Conservation (phyloP, 2,888 invertebrate genomes). For the Norana najaformis region DNA sequence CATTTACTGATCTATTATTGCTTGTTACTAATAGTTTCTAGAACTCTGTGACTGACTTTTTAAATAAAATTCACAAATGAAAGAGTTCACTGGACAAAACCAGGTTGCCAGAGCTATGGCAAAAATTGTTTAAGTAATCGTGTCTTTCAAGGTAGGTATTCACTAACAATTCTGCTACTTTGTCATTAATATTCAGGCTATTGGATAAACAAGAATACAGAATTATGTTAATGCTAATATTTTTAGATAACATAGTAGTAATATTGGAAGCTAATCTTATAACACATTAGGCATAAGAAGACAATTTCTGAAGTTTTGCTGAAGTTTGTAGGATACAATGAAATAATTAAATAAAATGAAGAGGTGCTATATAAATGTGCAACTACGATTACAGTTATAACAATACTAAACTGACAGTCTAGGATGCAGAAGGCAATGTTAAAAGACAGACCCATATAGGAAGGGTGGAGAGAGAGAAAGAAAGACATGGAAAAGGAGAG, state of each 20-base stretch:
- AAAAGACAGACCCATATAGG: neutral
- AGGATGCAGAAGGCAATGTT: too few species aligned
- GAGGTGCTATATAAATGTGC: too few species aligned
- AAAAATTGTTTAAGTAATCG: neutral
- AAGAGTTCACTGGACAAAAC: neutral
- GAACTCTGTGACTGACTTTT: neutral
- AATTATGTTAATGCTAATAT: neutral
- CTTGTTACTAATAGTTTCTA: neutral
- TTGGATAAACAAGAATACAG: neutral
- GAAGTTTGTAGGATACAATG: too few species aligned
- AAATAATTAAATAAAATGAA: too few species aligned
- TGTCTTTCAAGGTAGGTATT: neutral
- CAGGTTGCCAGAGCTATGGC: neutral
- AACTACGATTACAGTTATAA: too few species aligned
- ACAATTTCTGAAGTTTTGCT: neutral
- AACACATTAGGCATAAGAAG: neutral
- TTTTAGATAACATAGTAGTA: neutral
- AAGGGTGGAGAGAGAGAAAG: neutral
- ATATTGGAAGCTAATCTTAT: neutral
- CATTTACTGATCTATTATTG: too few species aligned
- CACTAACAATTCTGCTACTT: neutral
- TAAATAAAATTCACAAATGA: neutral
- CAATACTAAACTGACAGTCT: neutral
- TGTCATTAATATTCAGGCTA: neutral
- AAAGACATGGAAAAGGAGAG: too few species aligned